Evolutionary conservation across 2,113 vertebrate genomes (phyloP), one percentile per base, ranked within the genome.

Genomic region (Archocentrus centrarchus): DNA sequence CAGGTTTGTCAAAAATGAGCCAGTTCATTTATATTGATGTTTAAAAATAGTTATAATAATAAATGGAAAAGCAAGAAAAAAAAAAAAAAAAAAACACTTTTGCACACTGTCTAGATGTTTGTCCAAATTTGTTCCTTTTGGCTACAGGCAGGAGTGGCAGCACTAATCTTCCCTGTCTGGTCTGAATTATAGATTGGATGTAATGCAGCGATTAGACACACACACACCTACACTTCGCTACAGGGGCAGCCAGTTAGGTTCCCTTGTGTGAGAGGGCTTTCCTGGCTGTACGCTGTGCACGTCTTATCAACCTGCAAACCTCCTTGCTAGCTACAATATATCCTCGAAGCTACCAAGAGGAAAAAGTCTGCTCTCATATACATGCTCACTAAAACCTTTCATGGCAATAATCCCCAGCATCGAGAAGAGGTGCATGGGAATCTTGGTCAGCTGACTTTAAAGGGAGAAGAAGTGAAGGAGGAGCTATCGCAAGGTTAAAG

Each of bases 391-490:
- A 63, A 88, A 87, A 89, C 86, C 88, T 81, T 89, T 90, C 86
- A 84, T 73, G 79, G 59, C 78, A 55, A 58, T 91, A 93, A 93
- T 90, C 87, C 91, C 84, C 44, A 44, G 75, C 62, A 63, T 79
- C 62, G 58, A 75, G 79, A 86, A 85, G 82, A 86, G 81, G 85
- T 90, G 92, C 89, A 88, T 92, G 93, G 91, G 93, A 93, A 95
- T 94, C 80, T 85, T 73, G 82, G 85, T 93, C 94, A 93, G 91
- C 87, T 92, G 93, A 94, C 92, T 87, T 70, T 44, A 87, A 89
- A 91, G 66, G 50, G 82, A 60, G 81, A 79, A 70, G 81, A 77
- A 81, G 68, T 60, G 76, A 83, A 84, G 70, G 79, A 86, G 75
- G 80, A 88, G 57, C 77, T 53, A 61, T n/a, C 0, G 24, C 63